phyloP scores from a whole-genome alignment of 2,888 invertebrate species.

The Hyalella azteca region DNA sequence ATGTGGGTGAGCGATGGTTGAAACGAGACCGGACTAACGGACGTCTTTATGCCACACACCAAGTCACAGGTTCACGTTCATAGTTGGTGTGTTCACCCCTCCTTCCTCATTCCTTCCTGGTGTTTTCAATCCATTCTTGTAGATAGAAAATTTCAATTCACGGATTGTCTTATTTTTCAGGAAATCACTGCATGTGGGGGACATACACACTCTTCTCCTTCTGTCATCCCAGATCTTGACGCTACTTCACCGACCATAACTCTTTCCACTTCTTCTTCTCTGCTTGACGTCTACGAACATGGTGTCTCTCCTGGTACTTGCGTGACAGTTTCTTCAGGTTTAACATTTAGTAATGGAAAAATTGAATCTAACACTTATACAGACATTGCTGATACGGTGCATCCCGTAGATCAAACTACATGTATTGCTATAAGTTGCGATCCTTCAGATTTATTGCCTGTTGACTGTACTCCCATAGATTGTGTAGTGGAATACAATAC shows the following conservation, averaged over 20 bases:
- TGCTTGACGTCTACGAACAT: not conserved
- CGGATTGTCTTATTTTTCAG: slow-evolving; percentile 17
- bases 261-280: not conserved
- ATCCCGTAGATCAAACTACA: too few relatives aligned
- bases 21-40: not conserved
- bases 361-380: not conserved
- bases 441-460: too few relatives aligned
- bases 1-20: not conserved
- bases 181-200: slow-evolving; percentile 16
- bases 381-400: slow-evolving; percentile 29
- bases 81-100: too few relatives aligned
- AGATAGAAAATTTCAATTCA: not conserved
- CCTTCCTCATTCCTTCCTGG: not conserved
- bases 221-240: not conserved
- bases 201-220: not conserved
- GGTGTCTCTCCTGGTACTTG: not conserved
- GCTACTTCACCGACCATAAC: not conserved
- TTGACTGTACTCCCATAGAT: too few relatives aligned
- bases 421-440: too few relatives aligned
- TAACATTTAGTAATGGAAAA: not conserved
- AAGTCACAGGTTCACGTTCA: not conserved
- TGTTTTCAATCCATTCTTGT: not conserved
- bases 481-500: too few relatives aligned
- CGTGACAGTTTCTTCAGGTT: not conserved
- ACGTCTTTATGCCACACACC: not conserved